Percentiles rank a stretch among this genome's conserved stretches.
phyloP scores from a whole-genome alignment of 2,113 vertebrate genomes.

The Sterrhoptilus dennistouni region DNA sequence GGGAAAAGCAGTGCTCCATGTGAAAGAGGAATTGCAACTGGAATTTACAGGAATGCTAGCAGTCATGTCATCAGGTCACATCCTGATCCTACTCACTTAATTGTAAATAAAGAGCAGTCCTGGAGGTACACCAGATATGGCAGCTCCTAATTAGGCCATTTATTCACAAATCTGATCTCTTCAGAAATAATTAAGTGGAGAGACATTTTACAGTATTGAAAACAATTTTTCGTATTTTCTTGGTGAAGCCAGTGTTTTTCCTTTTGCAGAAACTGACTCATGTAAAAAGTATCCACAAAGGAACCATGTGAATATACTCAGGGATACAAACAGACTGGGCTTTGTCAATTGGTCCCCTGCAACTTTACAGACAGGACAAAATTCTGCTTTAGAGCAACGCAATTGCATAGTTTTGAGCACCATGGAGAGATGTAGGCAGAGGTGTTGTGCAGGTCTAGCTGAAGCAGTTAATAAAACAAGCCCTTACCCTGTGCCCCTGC shows the following conservation, averaged over 20 bases:
- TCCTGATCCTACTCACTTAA: background rate
- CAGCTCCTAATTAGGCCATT: conserved; percentile 21
- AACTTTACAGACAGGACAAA: background rate
- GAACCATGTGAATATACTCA: background rate
- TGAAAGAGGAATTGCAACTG: conserved; percentile 7
- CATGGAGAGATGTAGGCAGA: background rate
- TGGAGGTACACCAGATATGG: background rate
- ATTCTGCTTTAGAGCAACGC: background rate
- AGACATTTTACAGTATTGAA: conserved; percentile 4
- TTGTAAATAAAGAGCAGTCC: background rate
- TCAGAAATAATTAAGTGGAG: conserved; percentile 9
- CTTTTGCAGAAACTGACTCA: conserved; percentile 34
- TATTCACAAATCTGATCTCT: background rate
- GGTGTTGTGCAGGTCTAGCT: background rate
- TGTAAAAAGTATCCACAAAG: conserved; percentile 18
- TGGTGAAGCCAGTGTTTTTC: conserved; percentile 21
- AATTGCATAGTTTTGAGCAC: background rate
- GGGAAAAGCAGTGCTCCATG: conserved; percentile 1
- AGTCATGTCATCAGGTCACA: conserved; percentile 18
- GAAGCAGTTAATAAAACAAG: background rate
- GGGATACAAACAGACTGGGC: background rate
- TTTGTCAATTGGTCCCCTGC: background rate
- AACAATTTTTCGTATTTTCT: conserved; percentile 12
- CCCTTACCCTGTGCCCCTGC: background rate
- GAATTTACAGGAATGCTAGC: conserved; percentile 22